phyloP scores from a whole-genome alignment of 2,797 vertebrate species.

The Huso huso region DNA sequence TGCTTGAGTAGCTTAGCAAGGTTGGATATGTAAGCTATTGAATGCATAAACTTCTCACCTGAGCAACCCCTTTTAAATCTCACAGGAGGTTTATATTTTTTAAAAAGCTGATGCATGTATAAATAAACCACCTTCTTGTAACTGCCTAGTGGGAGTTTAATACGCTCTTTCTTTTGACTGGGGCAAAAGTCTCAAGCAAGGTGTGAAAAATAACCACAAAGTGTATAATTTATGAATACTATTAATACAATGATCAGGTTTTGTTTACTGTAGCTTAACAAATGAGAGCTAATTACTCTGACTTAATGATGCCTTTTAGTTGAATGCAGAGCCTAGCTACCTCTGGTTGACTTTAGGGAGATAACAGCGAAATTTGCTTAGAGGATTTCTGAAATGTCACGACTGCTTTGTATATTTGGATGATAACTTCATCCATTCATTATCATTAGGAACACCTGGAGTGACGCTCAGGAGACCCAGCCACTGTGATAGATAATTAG shows the following conservation, averaged over 20 bases:
- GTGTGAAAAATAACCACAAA: conserved; percentile 20
- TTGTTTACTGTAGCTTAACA: conserved; percentile 64
- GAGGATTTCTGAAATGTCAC: conserved; percentile 76
- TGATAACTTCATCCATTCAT: conserved; percentile 75
- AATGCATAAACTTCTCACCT: not conserved
- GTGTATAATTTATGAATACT: conserved; percentile 40
- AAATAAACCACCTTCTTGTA: not conserved
- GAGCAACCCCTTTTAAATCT: not conserved
- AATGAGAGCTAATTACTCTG: conserved; percentile 66
- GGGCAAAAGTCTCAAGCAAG: too few relatives aligned
- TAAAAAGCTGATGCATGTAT: conserved; percentile 1
- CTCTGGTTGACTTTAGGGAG: conserved; percentile 42
- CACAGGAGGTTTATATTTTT: not conserved
- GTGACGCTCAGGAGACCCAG: conserved; percentile 46
- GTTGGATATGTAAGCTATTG: not conserved
- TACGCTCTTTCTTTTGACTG: too few relatives aligned
- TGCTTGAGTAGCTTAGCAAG: too few relatives aligned
- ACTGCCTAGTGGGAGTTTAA: too few relatives aligned
- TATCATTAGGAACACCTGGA: conserved; percentile 70
- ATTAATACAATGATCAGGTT: conserved; percentile 50
- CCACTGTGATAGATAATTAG: conserved; percentile 40
- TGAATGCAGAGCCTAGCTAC: conserved; percentile 38
- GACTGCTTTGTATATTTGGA: conserved; percentile 53
- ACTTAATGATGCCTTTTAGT: conserved; percentile 61
- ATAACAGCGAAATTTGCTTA: conserved; percentile 57